Conservation (phyloP, 2,797 vertebrate species). For the Poeciliopsis gracilis region DNA sequence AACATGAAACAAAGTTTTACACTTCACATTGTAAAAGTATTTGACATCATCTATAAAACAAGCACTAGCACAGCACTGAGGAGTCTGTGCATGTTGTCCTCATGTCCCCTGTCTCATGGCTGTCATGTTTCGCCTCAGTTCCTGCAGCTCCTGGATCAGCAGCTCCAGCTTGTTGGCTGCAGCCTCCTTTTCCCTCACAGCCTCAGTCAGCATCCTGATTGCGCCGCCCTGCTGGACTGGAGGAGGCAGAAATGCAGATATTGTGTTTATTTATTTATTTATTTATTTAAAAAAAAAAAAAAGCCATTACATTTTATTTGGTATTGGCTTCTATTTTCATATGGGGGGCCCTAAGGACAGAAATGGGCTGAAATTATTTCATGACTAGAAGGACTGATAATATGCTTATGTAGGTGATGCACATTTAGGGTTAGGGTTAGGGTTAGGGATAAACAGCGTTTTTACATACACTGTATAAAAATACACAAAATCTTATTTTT, state of each 20-base stretch:
- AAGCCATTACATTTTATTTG: neutral
- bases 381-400: neutral
- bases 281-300: too few species aligned
- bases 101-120: conserved; percentile 47
- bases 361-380: neutral
- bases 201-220: conserved; percentile 78
- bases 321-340: neutral
- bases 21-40: neutral
- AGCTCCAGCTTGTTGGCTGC: conserved; percentile 77
- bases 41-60: neutral
- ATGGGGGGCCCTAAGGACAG: neutral
- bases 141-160: conserved; percentile 76
- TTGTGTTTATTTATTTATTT: neutral
- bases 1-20: conserved; percentile 10
- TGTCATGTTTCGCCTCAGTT: conserved; percentile 74
- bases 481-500: neutral
- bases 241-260: conserved; percentile 12
- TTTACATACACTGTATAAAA: neutral
- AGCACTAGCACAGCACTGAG: neutral
- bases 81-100: conserved; percentile 3
- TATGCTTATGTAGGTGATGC: neutral
- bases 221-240: conserved; percentile 88
- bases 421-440: neutral
- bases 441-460: too few species aligned
- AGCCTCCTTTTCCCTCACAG: conserved; percentile 78